These are phyloP conservation scores for Argya squamiceps DNA, from an alignment of 2,797 vertebrate genomes.

Conservation along the genomic window DNA sequence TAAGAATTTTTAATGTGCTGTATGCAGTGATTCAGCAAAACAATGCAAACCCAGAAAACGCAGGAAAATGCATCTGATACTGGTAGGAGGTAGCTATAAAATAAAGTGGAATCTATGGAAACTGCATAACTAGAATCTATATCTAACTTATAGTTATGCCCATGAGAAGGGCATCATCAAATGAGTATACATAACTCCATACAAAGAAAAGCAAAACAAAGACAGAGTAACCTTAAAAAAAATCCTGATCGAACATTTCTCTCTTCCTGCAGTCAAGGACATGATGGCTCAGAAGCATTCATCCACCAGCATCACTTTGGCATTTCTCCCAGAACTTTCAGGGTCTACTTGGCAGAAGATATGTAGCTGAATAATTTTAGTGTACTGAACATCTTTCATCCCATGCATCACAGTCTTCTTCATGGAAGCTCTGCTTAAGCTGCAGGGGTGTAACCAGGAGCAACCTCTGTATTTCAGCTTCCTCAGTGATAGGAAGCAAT, in stretches of 20 bases:
- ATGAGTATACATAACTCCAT: neutral
- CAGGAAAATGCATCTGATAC: neutral
- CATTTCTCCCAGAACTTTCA: slow-evolving; percentile 54
- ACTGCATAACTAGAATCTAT: neutral
- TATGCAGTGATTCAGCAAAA: neutral
- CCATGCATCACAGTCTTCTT: neutral
- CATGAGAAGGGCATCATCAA: neutral
- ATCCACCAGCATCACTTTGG: slow-evolving; percentile 12
- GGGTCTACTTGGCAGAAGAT: slow-evolving; percentile 29
- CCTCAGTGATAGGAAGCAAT: neutral
- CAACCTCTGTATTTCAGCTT: neutral
- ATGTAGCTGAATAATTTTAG: slow-evolving; percentile 19
- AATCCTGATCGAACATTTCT: neutral
- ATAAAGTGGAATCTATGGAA: neutral
- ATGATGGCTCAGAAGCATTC: neutral
- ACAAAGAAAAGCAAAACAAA: neutral
- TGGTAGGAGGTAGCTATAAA: neutral
- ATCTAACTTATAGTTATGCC: neutral
- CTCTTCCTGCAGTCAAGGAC: slow-evolving; percentile 20
- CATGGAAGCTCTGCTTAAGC: neutral
- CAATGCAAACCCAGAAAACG: neutral
- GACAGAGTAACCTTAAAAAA: neutral
- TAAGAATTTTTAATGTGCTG: neutral
- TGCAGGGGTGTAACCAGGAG: neutral
- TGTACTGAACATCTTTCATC: neutral